These are phyloP conservation scores for Aspidoscelis tigris DNA, from an alignment of 2,113 vertebrate genomes.

Conservation along the genomic window DNA sequence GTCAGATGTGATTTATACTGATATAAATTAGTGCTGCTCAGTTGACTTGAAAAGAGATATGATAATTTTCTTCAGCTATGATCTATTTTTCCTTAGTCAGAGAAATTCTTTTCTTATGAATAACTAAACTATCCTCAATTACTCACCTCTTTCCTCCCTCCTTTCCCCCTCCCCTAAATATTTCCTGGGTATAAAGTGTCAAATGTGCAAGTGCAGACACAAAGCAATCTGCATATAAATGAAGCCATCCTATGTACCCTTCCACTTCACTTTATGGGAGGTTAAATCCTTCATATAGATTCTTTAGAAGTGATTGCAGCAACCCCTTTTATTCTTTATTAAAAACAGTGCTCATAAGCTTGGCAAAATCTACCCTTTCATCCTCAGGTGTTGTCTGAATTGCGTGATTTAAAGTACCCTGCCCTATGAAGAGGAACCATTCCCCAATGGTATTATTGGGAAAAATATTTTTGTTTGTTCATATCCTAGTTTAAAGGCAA, in stretches of 20 bases:
- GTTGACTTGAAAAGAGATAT: conserved; percentile 24
- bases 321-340: conserved; percentile 2
- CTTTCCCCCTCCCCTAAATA: conserved; percentile 8
- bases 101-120: conserved; percentile 18
- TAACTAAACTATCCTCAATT: conserved; percentile 27
- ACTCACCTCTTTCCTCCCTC: conserved; percentile 11
- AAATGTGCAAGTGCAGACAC: conserved; percentile 15
- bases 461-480: not conserved
- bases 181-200: conserved; percentile 15
- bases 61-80: conserved; percentile 22
- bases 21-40: conserved; percentile 29
- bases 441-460: not conserved
- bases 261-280: conserved; percentile 29
- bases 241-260: not conserved
- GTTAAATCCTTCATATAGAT: conserved; percentile 26
- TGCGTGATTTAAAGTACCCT: not conserved
- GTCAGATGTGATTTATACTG: conserved; percentile 32
- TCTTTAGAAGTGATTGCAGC: conserved; percentile 12
- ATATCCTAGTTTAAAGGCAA: not conserved
- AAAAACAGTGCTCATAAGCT: not conserved
- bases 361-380: not conserved
- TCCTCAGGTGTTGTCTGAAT: not conserved
- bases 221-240: conserved; percentile 39
- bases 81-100: conserved; percentile 31
- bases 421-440: not conserved